Percentiles rank a stretch among this genome's conserved stretches.
Conservation (phyloP, 2,888 invertebrate species). For the Callinectes sapidus region DNA sequence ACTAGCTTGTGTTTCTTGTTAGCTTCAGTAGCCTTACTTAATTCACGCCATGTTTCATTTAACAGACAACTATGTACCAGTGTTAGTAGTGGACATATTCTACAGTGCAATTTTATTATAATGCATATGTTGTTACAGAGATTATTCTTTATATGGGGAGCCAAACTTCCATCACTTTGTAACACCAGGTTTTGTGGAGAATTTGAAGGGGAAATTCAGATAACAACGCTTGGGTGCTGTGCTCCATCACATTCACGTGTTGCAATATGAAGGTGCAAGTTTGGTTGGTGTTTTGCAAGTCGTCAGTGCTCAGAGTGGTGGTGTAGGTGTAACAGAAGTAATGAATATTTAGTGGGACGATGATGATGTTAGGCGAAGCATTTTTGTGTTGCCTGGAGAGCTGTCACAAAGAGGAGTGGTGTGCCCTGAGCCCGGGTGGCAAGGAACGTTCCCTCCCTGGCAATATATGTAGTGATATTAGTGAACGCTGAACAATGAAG, state of each 20-base stretch:
- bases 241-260: neutral
- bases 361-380: neutral
- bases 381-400: neutral
- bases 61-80: neutral
- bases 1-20: neutral
- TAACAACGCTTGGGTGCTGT: conserved; percentile 19
- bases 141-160: neutral
- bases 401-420: conserved; percentile 31
- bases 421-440: neutral
- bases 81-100: neutral
- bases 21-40: conserved; percentile 4
- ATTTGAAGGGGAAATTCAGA: neutral
- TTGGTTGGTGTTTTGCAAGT: neutral
- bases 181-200: neutral
- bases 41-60: neutral
- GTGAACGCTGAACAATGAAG: neutral
- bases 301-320: neutral
- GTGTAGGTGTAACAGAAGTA: neutral
- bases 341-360: neutral
- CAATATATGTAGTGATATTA: neutral
- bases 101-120: conserved; percentile 30
- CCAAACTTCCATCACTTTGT: neutral
- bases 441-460: neutral
- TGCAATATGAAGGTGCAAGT: conserved; percentile 1
- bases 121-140: neutral